Conservation (phyloP, 1,140 invertebrate genomes). For the Magallana gigas region DNA sequence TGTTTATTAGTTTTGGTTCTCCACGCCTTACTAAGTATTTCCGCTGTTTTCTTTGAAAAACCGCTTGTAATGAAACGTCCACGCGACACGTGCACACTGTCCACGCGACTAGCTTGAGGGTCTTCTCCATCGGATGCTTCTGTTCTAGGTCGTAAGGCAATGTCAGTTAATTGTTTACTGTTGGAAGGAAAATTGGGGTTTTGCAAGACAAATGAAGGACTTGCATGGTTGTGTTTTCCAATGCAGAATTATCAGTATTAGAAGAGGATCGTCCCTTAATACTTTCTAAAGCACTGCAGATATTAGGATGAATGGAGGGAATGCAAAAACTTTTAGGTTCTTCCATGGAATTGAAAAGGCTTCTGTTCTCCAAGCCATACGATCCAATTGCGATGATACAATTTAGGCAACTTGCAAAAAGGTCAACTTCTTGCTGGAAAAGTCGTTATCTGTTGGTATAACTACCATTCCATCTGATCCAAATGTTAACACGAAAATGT, state of each 20-base stretch:
- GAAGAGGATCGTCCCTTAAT: conserved; percentile 38
- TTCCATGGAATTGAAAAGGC: conserved; percentile 33
- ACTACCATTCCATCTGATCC: not conserved
- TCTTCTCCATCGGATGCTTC: not conserved
- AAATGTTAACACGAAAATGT: not conserved
- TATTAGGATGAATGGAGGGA: conserved; percentile 62
- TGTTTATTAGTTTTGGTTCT: not conserved
- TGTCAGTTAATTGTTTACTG: not conserved
- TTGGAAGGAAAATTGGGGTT: conserved; percentile 35
- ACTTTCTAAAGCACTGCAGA: conserved; percentile 49
- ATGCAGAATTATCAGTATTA: conserved; percentile 50
- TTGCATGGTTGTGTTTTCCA: conserved; percentile 58
- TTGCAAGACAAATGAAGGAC: conserved; percentile 13
- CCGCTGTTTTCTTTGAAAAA: not conserved
- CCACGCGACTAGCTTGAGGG: not conserved
- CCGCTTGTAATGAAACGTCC: not conserved
- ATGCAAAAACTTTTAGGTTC: conserved; percentile 48
- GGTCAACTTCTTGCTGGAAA: conserved; percentile 35
- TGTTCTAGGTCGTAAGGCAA: not conserved
- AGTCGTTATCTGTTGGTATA: not conserved
- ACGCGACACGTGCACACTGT: too few species aligned
- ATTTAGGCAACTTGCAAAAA: conserved; percentile 52
- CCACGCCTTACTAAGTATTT: too few species aligned
- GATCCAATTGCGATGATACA: conserved; percentile 37
- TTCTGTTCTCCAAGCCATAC: conserved; percentile 35